Evolutionary conservation across 1,140 invertebrate species (phyloP), one percentile per base, ranked within the genome.

Genomic region (Lerema accius): DNA sequence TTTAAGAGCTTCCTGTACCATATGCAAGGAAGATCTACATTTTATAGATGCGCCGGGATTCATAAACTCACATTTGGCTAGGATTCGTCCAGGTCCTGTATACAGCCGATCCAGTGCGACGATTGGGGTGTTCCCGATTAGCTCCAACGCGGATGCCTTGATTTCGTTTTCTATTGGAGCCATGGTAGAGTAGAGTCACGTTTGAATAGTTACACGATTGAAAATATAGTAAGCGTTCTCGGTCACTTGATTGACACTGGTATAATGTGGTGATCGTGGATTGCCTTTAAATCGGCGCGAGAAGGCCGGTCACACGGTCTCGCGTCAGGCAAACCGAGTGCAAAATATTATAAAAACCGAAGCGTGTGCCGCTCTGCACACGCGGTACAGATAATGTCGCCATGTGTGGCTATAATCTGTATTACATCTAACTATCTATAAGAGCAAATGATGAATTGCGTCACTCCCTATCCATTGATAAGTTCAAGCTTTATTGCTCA

Each of bases 51-150:
- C 87, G 45, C 85, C 87, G 1, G 87, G 87, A 35, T 90, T 90
- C 82, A 88, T 88, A 32, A 86, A 89, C 50, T 89, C 86, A 70
- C 86, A 89, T 83, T 89, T 89, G 0, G 73, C 85, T 16, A 89
- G 48, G 42, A 89, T 82, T 11, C 86, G 51, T 6, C 86, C 85
- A 0, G 86, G 86, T 4, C 86, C 86, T 0, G 84, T 16, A 61
- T 87, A 71, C 0, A 89, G 53, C 7, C 85, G 77, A 46, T 89
- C 86, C 7, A 89, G 67, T 7, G 86, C 86, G 5, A 89, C 76
- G 26, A 89, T 73, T 4, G 86, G 86, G 3, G 86, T 89, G 37
- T 89, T 82, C 1, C 86, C 86, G 35, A 90, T 90, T 0, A 90
- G 73, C 0, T 88, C 85, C 50, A 90, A 50, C 2, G 85, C 87